phyloP scores from a whole-genome alignment of 1,140 invertebrate genomes.

The Panagrolaimus sp. region DNA sequence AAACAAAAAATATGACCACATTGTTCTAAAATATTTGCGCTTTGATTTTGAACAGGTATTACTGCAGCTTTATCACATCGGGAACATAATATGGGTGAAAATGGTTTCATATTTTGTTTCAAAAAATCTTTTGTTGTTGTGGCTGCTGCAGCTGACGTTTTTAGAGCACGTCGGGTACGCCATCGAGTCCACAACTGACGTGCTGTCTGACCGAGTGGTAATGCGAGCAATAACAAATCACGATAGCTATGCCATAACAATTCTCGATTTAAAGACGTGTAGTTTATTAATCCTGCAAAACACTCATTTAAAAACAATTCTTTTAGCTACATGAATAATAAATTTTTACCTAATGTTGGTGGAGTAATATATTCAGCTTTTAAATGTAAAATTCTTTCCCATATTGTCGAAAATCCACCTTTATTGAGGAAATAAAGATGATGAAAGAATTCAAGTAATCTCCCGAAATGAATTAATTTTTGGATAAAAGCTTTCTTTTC shows the following conservation, averaged over 20 bases:
- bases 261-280: slow-evolving; percentile 4
- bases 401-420: neutral
- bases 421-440: neutral
- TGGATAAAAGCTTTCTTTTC: neutral
- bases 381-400: slow-evolving; percentile 7
- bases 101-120: slow-evolving; percentile 11
- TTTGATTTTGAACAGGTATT: neutral
- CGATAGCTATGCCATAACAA: slow-evolving; percentile 8
- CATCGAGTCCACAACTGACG: slow-evolving; percentile 15
- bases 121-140: neutral
- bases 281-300: slow-evolving; percentile 8
- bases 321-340: neutral
- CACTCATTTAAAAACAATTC: neutral
- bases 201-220: slow-evolving; percentile 2
- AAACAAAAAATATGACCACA: slow-evolving; percentile 16
- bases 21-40: neutral
- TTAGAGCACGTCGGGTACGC: neutral
- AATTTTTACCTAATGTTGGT: slow-evolving; percentile 1
- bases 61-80: slow-evolving; percentile 11
- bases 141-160: neutral
- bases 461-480: neutral
- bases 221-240: neutral
- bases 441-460: neutral
- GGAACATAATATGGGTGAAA: slow-evolving; percentile 3
- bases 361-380: slow-evolving; percentile 12